These are phyloP conservation scores for Quadriops clusia DNA, from an alignment of 2,888 invertebrate genomes.

Conservation along the genomic window DNA sequence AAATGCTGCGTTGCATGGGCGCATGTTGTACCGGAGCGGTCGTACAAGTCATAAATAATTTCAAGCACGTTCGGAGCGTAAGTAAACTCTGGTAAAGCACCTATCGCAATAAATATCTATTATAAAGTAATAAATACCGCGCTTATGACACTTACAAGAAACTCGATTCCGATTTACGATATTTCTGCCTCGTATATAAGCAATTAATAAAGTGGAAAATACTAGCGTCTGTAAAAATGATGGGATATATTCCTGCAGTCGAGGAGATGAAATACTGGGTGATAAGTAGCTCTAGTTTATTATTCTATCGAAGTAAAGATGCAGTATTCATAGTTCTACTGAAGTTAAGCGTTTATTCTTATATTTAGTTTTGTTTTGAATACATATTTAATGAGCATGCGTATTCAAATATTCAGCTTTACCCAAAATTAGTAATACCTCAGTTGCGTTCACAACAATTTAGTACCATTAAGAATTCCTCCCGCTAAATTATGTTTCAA, in stretches of 20 bases:
- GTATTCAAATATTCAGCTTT: no score
- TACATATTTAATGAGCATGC: no score
- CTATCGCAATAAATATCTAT: constrained; percentile 32
- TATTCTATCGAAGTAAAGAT: no score
- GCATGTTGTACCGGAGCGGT: constrained; percentile 6
- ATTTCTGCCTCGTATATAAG: constrained; percentile 22
- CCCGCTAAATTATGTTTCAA: no score
- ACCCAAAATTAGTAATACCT: no score
- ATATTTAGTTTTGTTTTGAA: no score
- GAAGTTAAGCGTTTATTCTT: no score
- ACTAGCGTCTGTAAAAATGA: constrained; percentile 11
- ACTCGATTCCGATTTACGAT: constrained; percentile 32
- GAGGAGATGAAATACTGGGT: no score
- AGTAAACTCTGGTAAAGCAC: constrained; percentile 19
- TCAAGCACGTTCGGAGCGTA: constrained; percentile 18
- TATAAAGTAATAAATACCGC: constrained; percentile 34
- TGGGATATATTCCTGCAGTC: constrained; percentile 10
- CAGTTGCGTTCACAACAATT: no score
- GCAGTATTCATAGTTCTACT: no score
- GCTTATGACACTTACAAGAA: constrained; percentile 33
- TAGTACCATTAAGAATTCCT: no score
- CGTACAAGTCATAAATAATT: constrained; percentile 18
- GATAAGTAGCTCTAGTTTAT: no score
- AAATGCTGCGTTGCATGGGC: constrained; percentile 1
- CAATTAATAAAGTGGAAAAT: constrained; percentile 25